Evolutionary conservation across 2,888 invertebrate genomes (phyloP).

Genomic region (Microdon myrmicae): DNA sequence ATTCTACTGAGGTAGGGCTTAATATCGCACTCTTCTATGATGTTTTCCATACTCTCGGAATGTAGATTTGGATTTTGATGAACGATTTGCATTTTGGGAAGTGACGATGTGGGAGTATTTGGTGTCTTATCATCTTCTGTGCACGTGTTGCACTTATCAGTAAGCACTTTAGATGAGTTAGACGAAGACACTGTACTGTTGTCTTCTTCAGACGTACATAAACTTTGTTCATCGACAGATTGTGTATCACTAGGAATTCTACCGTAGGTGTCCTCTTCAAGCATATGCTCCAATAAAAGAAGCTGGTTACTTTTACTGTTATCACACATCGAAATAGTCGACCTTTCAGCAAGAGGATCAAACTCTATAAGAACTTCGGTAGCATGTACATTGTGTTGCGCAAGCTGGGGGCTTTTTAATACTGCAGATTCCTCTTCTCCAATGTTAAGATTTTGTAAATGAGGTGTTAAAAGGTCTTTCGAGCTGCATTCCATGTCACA

Average conservation of each 20-base stretch:
- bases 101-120: slow-evolving; percentile 22
- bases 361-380: slow-evolving; percentile 78
- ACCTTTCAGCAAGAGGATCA: slow-evolving; percentile 70
- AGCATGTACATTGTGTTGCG: too few species aligned
- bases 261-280: slow-evolving; percentile 77
- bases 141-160: slow-evolving; percentile 8
- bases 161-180: slow-evolving; percentile 27
- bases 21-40: slow-evolving; percentile 56
- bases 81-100: slow-evolving; percentile 58
- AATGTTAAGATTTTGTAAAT: slow-evolving; percentile 53
- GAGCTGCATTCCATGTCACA: slow-evolving; percentile 62
- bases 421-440: slow-evolving; percentile 33
- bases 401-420: slow-evolving; percentile 27
- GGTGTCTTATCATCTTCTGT: slow-evolving; percentile 27
- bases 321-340: slow-evolving; percentile 57
- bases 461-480: slow-evolving; percentile 59
- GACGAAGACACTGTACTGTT: slow-evolving; percentile 54
- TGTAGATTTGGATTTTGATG: slow-evolving; percentile 63
- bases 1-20: slow-evolving; percentile 56
- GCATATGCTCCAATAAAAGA: slow-evolving; percentile 73
- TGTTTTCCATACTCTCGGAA: slow-evolving; percentile 62
- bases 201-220: slow-evolving; percentile 68
- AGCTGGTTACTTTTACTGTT: slow-evolving; percentile 71
- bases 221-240: slow-evolving; percentile 67
- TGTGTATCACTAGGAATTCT: slow-evolving; percentile 67